A percentile compares a stretch with the other conserved stretches of the same genome.
Evolutionary conservation across 2,888 invertebrate genomes (phyloP).

Genomic region (Drosophila monieri): DNA sequence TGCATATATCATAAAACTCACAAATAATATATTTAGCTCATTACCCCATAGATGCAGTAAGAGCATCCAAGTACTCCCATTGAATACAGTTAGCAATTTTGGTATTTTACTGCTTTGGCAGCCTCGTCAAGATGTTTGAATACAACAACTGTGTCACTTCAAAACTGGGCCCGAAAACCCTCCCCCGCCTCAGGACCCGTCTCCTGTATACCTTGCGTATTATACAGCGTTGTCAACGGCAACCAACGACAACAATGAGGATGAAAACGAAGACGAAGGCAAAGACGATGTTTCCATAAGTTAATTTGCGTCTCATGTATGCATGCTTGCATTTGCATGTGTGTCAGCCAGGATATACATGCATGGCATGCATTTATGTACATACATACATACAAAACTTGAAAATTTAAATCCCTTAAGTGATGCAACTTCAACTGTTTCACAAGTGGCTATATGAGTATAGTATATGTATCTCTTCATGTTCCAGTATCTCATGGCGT

Average conservation of each 20-base stretch:
- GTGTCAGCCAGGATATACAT: slow-evolving; percentile 48
- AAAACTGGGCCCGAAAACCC: slow-evolving; percentile 12
- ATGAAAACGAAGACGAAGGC: slow-evolving; percentile 38
- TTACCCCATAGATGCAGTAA: slow-evolving; percentile 7
- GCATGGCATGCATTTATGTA: slow-evolving; percentile 10
- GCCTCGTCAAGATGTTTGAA: slow-evolving; percentile 66
- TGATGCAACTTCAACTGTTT: slow-evolving; percentile 57
- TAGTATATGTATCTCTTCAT: slow-evolving; percentile 18
- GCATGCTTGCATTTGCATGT: slow-evolving; percentile 61
- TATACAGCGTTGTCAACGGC: slow-evolving; percentile 67
- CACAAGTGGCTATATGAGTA: slow-evolving; percentile 41
- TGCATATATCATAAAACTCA: too few species aligned
- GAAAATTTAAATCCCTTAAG: slow-evolving; percentile 74
- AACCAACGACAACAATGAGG: slow-evolving; percentile 65
- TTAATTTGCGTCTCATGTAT: slow-evolving; percentile 73
- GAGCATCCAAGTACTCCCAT: slow-evolving; percentile 36
- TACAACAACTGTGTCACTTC: slow-evolving; percentile 68
- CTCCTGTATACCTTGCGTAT: slow-evolving; percentile 56
- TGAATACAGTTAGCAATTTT: neutral
- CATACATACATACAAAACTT: slow-evolving; percentile 59
- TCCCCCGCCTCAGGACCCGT: slow-evolving; percentile 7
- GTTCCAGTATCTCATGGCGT: slow-evolving; percentile 25
- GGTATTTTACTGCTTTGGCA: slow-evolving; percentile 43
- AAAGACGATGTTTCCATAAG: slow-evolving; percentile 69
- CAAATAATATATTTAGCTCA: too few species aligned